Evolutionary conservation across 2,113 vertebrate genomes (phyloP), one percentile per base, ranked within the genome.

Genomic region (Isichthys henryi): DNA sequence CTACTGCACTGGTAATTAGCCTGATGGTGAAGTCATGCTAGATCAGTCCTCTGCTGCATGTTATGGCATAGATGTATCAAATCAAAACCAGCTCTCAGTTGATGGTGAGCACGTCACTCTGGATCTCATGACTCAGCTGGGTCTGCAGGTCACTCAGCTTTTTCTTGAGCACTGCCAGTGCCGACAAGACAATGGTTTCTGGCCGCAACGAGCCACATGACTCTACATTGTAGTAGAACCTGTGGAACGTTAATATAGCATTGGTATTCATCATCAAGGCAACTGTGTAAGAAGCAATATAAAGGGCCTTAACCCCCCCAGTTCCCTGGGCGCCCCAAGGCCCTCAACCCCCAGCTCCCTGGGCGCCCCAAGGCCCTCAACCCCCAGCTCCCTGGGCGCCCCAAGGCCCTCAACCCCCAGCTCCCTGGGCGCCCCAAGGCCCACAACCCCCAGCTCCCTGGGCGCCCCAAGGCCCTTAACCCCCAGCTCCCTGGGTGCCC

Each of bases 201-300:
- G 98, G 98, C 39, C 98, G 96, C 91, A 99, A 95, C 0, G 98
- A 99, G 23, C 98, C 98, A 0, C 98, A 99, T 0, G 98, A 99
- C 93, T 99, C 98, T 89, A 99, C 98, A 0, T 99, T 99, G 94
- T 98, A 99, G 91, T 95, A 99, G 93, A 99, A 99, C 95, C 98
- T 99, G 94, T n/a, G 89, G 86, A 89, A 4, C 1, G 9, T 39
- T 13, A n/a, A 9, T 31, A 31, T 15, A 70, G 13, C 15, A 43
- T 11, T 80, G 35, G 74, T 80, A 43, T 19, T 80, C 35, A 2
- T 80, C 13, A 43, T 2, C 31, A 7, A 7, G 35, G 74, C 35
- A 5, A 70, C n/a, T 43, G 15, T 1, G 15, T 80, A 80, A 80
- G 17, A 43, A 43, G 15, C 31, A 80, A 35, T 19, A 39, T 39